Evolutionary conservation across 2,888 invertebrate species (phyloP), one percentile per base, ranked within the genome.

Genomic region (Drosophila nr. perissopoda): DNA sequence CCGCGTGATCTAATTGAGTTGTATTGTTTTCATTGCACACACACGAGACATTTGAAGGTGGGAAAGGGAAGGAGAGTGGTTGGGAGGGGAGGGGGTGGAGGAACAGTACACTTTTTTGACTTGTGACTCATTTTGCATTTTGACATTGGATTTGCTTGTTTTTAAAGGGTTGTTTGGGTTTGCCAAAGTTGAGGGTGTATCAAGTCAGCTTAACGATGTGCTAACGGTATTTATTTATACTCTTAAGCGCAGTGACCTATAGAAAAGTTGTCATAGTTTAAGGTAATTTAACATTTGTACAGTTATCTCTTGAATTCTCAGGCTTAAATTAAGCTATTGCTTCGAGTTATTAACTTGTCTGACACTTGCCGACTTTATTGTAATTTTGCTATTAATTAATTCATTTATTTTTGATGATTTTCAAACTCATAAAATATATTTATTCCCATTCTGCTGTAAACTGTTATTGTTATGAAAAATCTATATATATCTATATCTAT

Each of bases 1-100:
- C 53, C 54, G 80, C 82, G 40, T 69, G 73, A 66, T 74, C 80
- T 82, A 86, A 86, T 89, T 86, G 85, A 89, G 78, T 69, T 87
- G 88, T 83, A 89, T 86, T 86, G 90, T 89, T 67, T 73, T 68
- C 36, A 38, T 42, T 29, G 21, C 31, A 49, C 25, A 27, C 8
- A 52, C 11, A 18, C 3, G 25, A 1, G 2, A 25, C 25, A 13
- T 4, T 45, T 16, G 25, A 8, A 8, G 16, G 16, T 36, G 16
- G 16, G 16, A 36, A 7, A 7, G 3, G 6, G 7, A 36, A 1
- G 2, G 25, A 18, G 11, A 4, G n/a, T n/a, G n/a, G n/a, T n/a
- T n/a, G n/a, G n/a, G n/a, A n/a, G n/a, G n/a, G n/a, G n/a, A n/a
- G n/a, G 4, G 56, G 10, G 13, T 13, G 27, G 8, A 5, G 7